A percentile compares a stretch with the other conserved stretches of the same genome.
phyloP scores from a whole-genome alignment of 2,888 invertebrate genomes.

The Diarsia rubi region DNA sequence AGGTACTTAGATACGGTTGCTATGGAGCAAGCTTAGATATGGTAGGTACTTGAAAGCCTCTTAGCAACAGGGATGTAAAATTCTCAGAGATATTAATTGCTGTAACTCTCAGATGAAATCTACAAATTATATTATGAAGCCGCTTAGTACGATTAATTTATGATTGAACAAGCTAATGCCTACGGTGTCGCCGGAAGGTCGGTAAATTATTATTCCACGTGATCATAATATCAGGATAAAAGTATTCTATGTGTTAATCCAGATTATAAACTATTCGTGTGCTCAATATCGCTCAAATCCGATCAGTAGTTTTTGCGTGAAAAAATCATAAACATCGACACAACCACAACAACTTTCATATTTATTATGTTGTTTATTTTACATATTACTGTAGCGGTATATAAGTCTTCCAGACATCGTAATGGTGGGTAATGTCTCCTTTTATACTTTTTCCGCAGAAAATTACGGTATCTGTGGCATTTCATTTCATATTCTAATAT shows the following conservation, averaged over 20 bases:
- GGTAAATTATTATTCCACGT: no score
- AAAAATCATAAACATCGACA: no score
- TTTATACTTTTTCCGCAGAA: constrained; percentile 8
- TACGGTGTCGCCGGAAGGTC: no score
- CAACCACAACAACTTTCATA: no score
- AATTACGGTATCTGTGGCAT: constrained; percentile 40
- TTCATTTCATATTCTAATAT: constrained; percentile 55
- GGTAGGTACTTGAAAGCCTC: background rate
- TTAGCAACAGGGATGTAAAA: constrained; percentile 28
- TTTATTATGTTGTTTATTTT: background rate
- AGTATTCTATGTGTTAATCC: no score
- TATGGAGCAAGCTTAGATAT: background rate
- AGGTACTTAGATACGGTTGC: constrained; percentile 23
- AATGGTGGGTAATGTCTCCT: constrained; percentile 26
- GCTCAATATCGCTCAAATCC: no score
- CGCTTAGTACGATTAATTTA: background rate
- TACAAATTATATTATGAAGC: constrained; percentile 2
- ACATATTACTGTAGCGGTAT: constrained; percentile 3
- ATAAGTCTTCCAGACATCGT: constrained; percentile 8
- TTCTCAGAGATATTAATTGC: constrained; percentile 16
- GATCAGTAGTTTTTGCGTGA: no score
- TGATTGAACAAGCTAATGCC: no score
- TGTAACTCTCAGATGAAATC: constrained; percentile 1
- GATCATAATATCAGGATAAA: no score
- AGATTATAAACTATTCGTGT: no score